Conservation (phyloP, 2,888 invertebrate genomes). For the Cosmia pyralina region DNA sequence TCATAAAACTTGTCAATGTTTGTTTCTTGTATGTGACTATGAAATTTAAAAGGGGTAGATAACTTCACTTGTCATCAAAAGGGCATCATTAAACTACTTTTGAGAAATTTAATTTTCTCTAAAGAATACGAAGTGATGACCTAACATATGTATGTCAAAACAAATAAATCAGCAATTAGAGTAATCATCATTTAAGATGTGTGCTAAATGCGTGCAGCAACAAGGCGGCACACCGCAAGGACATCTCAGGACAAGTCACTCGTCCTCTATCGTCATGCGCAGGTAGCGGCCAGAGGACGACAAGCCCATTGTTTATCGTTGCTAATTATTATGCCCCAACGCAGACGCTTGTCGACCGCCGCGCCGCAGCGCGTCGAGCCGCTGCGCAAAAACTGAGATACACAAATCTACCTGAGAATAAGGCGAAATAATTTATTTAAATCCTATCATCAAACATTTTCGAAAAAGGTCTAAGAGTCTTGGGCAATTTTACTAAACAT, state of each 20-base stretch:
- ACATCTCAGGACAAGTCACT: slow-evolving; percentile 85
- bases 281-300: slow-evolving; percentile 88
- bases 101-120: not conserved
- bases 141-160: not conserved
- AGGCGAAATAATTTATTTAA: slow-evolving; percentile 65
- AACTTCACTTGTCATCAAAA: slow-evolving; percentile 7
- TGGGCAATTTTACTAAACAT: slow-evolving; percentile 31
- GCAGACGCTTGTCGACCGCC: slow-evolving; percentile 82
- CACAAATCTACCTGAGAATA: slow-evolving; percentile 77
- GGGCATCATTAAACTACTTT: not conserved
- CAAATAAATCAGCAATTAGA: slow-evolving; percentile 40
- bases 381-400: slow-evolving; percentile 80
- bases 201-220: slow-evolving; percentile 75
- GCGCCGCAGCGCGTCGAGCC: slow-evolving; percentile 73
- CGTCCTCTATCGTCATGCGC: slow-evolving; percentile 88
- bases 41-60: not conserved
- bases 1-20: slow-evolving; percentile 11
- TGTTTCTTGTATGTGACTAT: slow-evolving; percentile 5
- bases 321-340: slow-evolving; percentile 89
- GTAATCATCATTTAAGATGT: slow-evolving; percentile 54
- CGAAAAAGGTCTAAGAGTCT: slow-evolving; percentile 13
- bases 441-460: slow-evolving; percentile 30
- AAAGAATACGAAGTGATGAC: not conserved
- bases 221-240: slow-evolving; percentile 76
- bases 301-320: slow-evolving; percentile 89